Percentiles rank a stretch among this genome's conserved stretches.
Evolutionary conservation across 2,888 invertebrate species (phyloP).

Genomic region (Notodonta ziczac): DNA sequence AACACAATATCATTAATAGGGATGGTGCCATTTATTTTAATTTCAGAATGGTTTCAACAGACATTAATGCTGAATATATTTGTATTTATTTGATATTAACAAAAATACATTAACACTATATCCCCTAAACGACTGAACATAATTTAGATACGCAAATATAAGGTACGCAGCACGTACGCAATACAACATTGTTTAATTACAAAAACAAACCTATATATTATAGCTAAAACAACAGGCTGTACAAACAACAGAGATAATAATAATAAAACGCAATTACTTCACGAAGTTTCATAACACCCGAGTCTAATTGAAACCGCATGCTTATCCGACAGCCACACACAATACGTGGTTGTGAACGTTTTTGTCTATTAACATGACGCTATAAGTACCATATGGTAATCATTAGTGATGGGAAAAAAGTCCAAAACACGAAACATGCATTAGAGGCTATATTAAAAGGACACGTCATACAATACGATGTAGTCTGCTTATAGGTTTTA

Average conservation of each 20-base stretch:
- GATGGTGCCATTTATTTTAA: no score
- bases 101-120: no score
- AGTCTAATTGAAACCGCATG: conserved; percentile 64
- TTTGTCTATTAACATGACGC: conserved; percentile 54
- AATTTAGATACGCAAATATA: background rate
- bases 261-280: conserved; percentile 37
- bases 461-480: conserved; percentile 33
- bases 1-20: no score
- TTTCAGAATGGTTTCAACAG: no score
- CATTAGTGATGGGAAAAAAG: conserved; percentile 53
- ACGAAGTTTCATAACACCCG: conserved; percentile 36
- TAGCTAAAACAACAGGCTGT: conserved; percentile 22
- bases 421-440: conserved; percentile 46
- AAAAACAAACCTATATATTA: conserved; percentile 11
- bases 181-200: conserved; percentile 10
- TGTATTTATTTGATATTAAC: no score
- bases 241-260: conserved; percentile 20
- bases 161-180: background rate
- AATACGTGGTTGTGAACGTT: conserved; percentile 44
- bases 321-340: conserved; percentile 36
- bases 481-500: conserved; percentile 13
- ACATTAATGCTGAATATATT: no score
- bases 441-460: conserved; percentile 43
- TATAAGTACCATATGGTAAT: conserved; percentile 60
- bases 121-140: no score